Evolutionary conservation across 2,113 vertebrate genomes (phyloP).

Genomic region (Cygnus buccinator): DNA sequence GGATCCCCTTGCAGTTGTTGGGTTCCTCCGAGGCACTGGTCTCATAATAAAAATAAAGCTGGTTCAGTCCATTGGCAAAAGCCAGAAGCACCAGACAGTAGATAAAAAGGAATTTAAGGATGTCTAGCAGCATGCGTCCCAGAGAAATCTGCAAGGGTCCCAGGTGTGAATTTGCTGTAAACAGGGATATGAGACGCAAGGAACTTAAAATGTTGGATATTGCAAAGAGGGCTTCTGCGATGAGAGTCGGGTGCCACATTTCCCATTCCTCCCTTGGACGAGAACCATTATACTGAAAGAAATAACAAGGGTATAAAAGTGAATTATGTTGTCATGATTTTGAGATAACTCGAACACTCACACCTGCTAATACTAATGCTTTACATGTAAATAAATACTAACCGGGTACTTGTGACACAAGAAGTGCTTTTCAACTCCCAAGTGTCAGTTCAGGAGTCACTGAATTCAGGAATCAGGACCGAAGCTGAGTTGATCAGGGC

Average conservation of each 20-base stretch:
- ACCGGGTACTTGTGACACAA: not conserved
- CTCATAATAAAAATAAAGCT: conserved; percentile 98
- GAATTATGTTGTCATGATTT: not conserved
- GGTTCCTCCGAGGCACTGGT: conserved; percentile 94
- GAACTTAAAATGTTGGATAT: conserved; percentile 99
- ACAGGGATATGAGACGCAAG: conserved; percentile 96
- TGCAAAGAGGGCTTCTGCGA: conserved; percentile 97
- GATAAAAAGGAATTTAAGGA: conserved; percentile 99
- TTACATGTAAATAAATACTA: not conserved
- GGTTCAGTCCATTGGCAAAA: conserved; percentile 95
- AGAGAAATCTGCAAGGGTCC: conserved; percentile 98
- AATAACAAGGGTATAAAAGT: not conserved
- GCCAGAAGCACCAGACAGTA: conserved; percentile 98
- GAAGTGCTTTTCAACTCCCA: not conserved
- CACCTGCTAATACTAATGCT: not conserved
- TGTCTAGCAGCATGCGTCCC: conserved; percentile 97
- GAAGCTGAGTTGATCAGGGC: not conserved
- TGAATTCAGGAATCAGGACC: accelerated
- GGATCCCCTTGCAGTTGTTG: conserved; percentile 96
- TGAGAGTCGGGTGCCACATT: conserved; percentile 98
- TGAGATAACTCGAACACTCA: not conserved
- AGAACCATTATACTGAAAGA: conserved; percentile 91
- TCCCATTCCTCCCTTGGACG: conserved; percentile 95
- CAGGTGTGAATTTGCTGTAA: conserved; percentile 98
- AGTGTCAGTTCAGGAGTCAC: not conserved